phyloP scores from a whole-genome alignment of 2,888 invertebrate genomes.

The Tortrix viridana region DNA sequence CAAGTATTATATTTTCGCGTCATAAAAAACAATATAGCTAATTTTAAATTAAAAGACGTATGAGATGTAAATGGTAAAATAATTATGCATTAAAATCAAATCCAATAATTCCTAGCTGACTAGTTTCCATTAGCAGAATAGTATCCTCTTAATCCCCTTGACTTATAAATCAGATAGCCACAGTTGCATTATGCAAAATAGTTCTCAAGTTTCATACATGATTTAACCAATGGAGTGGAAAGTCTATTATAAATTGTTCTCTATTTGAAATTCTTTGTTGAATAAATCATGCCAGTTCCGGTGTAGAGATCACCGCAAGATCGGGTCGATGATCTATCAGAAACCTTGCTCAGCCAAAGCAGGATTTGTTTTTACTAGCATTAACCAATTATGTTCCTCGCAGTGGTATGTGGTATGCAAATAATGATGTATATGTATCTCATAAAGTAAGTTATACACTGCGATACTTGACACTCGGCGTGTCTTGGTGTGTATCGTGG shows the following conservation, averaged over 20 bases:
- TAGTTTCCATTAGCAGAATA: background rate
- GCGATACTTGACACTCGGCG: too few relatives aligned
- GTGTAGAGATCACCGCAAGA: slow-evolving; percentile 17
- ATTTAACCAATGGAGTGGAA: slow-evolving; percentile 13
- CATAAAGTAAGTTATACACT: too few relatives aligned
- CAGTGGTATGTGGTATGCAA: background rate
- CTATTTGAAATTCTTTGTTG: slow-evolving; percentile 13
- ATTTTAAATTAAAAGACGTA: background rate
- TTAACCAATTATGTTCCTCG: slow-evolving; percentile 13
- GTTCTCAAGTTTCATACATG: slow-evolving; percentile 39
- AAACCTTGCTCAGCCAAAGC: slow-evolving; percentile 36
- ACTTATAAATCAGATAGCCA: slow-evolving; percentile 40
- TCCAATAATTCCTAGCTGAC: background rate
- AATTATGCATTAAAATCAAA: background rate
- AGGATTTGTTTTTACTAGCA: slow-evolving; percentile 25
- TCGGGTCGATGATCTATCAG: slow-evolving; percentile 52
- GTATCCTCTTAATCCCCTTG: slow-evolving; percentile 3
- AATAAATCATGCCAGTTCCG: slow-evolving; percentile 15
- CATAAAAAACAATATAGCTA: too few relatives aligned
- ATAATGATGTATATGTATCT: background rate
- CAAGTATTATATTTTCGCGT: too few relatives aligned
- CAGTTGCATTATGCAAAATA: slow-evolving; percentile 53
- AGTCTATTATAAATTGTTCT: slow-evolving; percentile 16
- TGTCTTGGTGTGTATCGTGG: too few relatives aligned
- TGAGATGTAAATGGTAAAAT: background rate